Evolutionary conservation across 2,113 vertebrate genomes (phyloP).

Genomic region (Solea senegalensis): DNA sequence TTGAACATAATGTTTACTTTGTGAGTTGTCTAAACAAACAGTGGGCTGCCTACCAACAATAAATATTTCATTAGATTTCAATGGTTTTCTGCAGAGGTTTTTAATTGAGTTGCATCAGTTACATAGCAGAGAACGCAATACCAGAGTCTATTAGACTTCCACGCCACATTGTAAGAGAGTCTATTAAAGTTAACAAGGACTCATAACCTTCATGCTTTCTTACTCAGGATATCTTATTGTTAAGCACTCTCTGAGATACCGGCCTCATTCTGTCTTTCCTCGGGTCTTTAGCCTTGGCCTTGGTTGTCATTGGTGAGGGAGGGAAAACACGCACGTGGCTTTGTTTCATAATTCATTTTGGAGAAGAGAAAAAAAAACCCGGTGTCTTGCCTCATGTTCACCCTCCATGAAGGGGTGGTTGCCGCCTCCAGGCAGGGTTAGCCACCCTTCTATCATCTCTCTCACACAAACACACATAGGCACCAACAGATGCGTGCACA

Average conservation of each 20-base stretch:
- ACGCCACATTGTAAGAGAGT: slow-evolving; percentile 43
- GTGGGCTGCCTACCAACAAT: slow-evolving; percentile 31
- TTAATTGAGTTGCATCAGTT: slow-evolving; percentile 61
- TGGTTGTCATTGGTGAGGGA: slow-evolving; percentile 27
- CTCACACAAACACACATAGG: background rate
- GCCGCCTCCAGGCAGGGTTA: slow-evolving; percentile 55
- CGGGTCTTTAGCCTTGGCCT: slow-evolving; percentile 53
- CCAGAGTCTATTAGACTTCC: slow-evolving; percentile 50
- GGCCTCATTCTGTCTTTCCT: slow-evolving; percentile 48
- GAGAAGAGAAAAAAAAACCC: slow-evolving; percentile 58
- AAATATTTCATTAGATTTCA: slow-evolving; percentile 70
- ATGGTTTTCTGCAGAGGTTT: slow-evolving; percentile 42
- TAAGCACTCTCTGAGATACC: slow-evolving; percentile 20
- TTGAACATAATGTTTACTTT: slow-evolving; percentile 36
- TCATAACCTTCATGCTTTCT: slow-evolving; percentile 66
- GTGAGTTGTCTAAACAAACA: slow-evolving; percentile 37
- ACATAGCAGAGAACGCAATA: slow-evolving; percentile 35
- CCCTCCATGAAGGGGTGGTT: slow-evolving; percentile 45
- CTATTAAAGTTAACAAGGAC: slow-evolving; percentile 71
- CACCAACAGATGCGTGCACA: background rate
- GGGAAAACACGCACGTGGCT: slow-evolving; percentile 47
- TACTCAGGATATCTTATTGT: slow-evolving; percentile 43
- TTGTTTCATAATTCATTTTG: slow-evolving; percentile 65
- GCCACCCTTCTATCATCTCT: slow-evolving; percentile 27
- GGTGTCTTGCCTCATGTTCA: slow-evolving; percentile 66